Evolutionary conservation across 2,888 invertebrate species (phyloP).

Genomic region (Pheosia tremula): DNA sequence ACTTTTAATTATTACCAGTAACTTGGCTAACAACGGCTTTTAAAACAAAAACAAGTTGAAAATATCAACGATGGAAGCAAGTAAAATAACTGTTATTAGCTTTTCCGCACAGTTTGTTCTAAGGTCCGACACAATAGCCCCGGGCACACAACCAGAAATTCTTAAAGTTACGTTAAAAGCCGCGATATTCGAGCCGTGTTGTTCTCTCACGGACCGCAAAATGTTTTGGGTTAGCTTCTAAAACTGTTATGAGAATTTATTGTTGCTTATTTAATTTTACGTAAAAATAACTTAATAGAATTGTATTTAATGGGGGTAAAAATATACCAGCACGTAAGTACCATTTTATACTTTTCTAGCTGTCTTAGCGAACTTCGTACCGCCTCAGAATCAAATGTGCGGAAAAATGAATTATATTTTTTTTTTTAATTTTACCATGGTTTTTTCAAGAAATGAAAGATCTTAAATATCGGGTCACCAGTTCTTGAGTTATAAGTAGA

Average conservation of each 20-base stretch:
- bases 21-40: neutral
- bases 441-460: too few species aligned
- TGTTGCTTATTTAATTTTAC: neutral
- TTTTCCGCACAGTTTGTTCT: slow-evolving; percentile 17
- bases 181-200: slow-evolving; percentile 24
- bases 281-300: neutral
- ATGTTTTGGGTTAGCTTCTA: slow-evolving; percentile 23
- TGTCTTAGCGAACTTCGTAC: too few species aligned
- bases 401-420: too few species aligned
- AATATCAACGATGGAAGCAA: slow-evolving; percentile 1
- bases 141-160: slow-evolving; percentile 37
- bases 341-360: too few species aligned
- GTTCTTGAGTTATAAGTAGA: too few species aligned
- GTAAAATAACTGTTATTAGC: slow-evolving; percentile 27
- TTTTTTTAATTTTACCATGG: too few species aligned
- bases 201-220: slow-evolving; percentile 36
- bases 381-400: too few species aligned
- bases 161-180: slow-evolving; percentile 36
- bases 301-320: neutral
- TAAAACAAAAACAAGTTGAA: slow-evolving; percentile 1
- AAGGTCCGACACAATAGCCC: slow-evolving; percentile 24
- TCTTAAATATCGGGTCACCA: too few species aligned
- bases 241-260: slow-evolving; percentile 11
- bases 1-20: slow-evolving; percentile 3
- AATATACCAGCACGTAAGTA: too few species aligned